Evolutionary conservation across 2,797 vertebrate species (phyloP).

Genomic region (Sebastes nivosus): DNA sequence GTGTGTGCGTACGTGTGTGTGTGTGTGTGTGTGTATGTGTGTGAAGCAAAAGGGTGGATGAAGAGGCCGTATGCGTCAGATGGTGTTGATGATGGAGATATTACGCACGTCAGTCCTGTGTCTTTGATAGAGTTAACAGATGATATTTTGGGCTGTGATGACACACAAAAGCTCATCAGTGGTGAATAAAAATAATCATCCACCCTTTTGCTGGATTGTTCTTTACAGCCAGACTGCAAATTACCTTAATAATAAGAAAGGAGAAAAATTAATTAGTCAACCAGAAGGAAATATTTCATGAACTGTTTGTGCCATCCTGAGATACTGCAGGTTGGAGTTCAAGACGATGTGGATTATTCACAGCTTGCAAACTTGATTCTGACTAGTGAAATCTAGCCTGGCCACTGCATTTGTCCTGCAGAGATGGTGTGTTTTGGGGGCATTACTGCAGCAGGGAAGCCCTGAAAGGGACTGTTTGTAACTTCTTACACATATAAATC

Average conservation of each 20-base stretch:
- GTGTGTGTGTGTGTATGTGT: background rate
- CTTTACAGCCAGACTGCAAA: background rate
- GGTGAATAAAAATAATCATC: background rate
- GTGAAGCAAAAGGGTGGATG: constrained; percentile 28
- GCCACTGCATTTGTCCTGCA: no score
- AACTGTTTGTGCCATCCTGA: background rate
- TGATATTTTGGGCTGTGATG: constrained; percentile 56
- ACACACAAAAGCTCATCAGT: constrained; percentile 21
- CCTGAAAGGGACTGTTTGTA: no score
- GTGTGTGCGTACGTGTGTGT: background rate
- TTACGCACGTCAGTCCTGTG: constrained; percentile 32
- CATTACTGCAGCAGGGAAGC: no score
- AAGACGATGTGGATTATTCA: no score
- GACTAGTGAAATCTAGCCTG: no score
- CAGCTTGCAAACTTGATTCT: no score
- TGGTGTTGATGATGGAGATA: constrained; percentile 59
- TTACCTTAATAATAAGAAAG: background rate
- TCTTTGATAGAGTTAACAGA: constrained; percentile 48
- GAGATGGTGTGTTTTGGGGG: no score
- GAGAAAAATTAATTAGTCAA: background rate
- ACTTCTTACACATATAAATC: no score
- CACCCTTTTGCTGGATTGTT: no score
- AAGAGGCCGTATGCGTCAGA: constrained; percentile 64
- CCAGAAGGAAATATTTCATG: background rate
- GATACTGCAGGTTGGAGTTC: background rate